phyloP scores from a whole-genome alignment of 2,113 vertebrate genomes.

The Neoarius graeffei region DNA sequence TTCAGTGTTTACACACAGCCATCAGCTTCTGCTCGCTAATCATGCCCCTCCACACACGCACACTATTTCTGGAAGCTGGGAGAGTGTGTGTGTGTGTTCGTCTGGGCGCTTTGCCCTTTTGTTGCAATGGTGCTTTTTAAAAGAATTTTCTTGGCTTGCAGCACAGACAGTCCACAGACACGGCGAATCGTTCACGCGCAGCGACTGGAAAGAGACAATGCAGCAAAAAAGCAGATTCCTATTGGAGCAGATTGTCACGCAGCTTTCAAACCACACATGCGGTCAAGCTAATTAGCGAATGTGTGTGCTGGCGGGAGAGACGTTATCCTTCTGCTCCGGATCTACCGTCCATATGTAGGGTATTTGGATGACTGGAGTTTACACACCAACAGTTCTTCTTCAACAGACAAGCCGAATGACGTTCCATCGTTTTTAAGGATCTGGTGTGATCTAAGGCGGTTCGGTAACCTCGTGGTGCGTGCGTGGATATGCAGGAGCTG shows the following conservation, averaged over 20 bases:
- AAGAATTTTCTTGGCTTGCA: background rate
- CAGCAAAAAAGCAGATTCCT: conserved; percentile 32
- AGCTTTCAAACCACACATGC: conserved; percentile 58
- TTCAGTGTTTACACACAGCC: conserved; percentile 30
- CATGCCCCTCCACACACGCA: conserved; percentile 6
- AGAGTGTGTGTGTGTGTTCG: background rate
- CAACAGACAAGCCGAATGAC: background rate
- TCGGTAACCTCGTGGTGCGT: background rate
- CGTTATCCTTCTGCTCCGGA: conserved; percentile 30
- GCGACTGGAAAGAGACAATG: background rate
- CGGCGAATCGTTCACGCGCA: background rate
- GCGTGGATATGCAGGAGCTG: background rate
- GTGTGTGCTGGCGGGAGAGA: conserved; percentile 38
- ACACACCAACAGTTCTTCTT: background rate
- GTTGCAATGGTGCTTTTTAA: background rate
- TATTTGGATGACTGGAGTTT: background rate
- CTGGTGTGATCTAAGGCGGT: too few relatives aligned
- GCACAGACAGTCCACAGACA: background rate
- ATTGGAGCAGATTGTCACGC: conserved; percentile 12
- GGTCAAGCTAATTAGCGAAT: conserved; percentile 58
- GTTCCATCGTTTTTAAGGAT: background rate
- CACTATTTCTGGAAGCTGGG: conserved; percentile 7
- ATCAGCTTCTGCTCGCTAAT: conserved; percentile 27
- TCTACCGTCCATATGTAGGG: background rate
- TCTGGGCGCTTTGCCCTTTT: conserved; percentile 8